A percentile compares a stretch with the other conserved stretches of the same genome.
phyloP scores from a whole-genome alignment of 2,888 invertebrate genomes.

The Teleiodes luculella region DNA sequence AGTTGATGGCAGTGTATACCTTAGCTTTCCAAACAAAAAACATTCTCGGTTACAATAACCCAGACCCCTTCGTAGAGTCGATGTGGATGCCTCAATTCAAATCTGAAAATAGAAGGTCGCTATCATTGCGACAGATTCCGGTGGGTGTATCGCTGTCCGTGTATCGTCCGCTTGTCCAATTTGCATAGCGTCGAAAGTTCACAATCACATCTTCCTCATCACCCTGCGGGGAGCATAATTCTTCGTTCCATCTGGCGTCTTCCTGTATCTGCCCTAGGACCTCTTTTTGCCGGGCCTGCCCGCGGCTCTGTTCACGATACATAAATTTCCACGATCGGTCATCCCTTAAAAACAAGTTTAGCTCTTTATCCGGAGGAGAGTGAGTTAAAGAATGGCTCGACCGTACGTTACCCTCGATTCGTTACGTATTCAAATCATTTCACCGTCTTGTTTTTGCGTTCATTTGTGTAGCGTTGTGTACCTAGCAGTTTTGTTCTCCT shows the following conservation, averaged over 20 bases:
- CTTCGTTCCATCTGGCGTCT: constrained; percentile 75
- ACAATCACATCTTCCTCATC: constrained; percentile 77
- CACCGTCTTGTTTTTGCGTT: constrained; percentile 68
- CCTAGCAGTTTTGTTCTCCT: constrained; percentile 48
- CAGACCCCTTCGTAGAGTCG: constrained; percentile 37
- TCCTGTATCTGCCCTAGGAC: constrained; percentile 71
- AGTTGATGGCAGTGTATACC: constrained; percentile 48
- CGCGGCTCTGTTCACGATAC: constrained; percentile 73
- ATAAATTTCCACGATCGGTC: constrained; percentile 78
- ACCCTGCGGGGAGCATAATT: constrained; percentile 75
- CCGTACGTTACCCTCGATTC: constrained; percentile 71
- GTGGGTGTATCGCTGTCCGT: constrained; percentile 33
- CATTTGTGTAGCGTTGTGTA: constrained; percentile 57
- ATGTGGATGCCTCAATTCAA: constrained; percentile 51
- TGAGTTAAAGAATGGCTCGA: constrained; percentile 71
- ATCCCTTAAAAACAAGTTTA: constrained; percentile 79
- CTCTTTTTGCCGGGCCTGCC: constrained; percentile 71
- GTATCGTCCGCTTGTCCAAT: constrained; percentile 65
- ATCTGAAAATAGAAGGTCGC: constrained; percentile 53
- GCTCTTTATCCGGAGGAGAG: constrained; percentile 73
- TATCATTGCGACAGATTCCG: constrained; percentile 52
- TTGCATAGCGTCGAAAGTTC: constrained; percentile 75
- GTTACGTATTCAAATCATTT: constrained; percentile 78
- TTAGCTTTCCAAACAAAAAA: constrained; percentile 49
- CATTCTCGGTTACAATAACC: constrained; percentile 38